Conservation (phyloP, 2,797 vertebrate species). For the Amazonetta brasiliensis region DNA sequence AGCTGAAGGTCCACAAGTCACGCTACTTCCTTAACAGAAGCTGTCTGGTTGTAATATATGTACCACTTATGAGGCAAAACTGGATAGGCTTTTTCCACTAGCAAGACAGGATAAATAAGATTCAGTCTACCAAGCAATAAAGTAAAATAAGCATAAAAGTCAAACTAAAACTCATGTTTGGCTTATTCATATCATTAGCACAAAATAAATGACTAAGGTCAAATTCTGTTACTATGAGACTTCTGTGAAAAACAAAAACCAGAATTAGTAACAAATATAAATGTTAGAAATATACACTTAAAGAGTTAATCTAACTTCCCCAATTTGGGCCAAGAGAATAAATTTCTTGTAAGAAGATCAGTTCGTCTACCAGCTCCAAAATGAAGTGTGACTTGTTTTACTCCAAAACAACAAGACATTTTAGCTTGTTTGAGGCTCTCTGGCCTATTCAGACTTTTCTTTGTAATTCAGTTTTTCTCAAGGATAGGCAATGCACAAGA, state of each 20-base stretch:
- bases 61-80: neutral
- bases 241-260: neutral
- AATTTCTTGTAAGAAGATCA: neutral
- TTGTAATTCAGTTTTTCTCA: neutral
- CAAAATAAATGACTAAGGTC: neutral
- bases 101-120: neutral
- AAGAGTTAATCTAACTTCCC: neutral
- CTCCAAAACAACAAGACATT: neutral
- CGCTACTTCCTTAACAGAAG: neutral
- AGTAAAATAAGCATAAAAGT: neutral
- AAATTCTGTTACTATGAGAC: neutral
- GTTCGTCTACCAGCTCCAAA: neutral
- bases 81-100: neutral
- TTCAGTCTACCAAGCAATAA: neutral
- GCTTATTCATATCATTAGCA: neutral
- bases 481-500: neutral
- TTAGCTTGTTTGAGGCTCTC: neutral
- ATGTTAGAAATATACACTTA: neutral
- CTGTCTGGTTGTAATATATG: too few relatives aligned
- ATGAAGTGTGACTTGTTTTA: neutral
- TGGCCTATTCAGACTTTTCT: neutral
- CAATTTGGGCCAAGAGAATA: neutral
- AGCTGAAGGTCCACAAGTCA: neutral
- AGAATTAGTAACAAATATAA: neutral
- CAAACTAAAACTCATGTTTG: neutral